Percentiles rank a stretch among this genome's conserved stretches.
Evolutionary conservation across 2,888 invertebrate genomes (phyloP).

Genomic region (Dendrolimus houi): DNA sequence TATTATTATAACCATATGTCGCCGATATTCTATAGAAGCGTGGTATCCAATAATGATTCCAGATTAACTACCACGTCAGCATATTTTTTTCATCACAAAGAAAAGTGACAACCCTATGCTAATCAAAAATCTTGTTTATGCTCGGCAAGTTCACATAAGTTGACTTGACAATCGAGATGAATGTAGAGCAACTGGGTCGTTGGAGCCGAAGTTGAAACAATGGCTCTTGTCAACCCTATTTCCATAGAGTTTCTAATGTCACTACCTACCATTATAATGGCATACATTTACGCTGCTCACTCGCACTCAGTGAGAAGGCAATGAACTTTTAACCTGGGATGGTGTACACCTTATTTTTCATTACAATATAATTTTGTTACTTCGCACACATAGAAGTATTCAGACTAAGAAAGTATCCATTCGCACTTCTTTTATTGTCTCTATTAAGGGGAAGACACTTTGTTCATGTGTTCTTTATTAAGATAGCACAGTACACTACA

Average conservation of each 20-base stretch:
- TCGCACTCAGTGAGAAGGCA: background rate
- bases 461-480: too few relatives aligned
- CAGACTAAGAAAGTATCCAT: too few relatives aligned
- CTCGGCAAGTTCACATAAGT: conserved; percentile 47
- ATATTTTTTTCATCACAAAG: background rate
- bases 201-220: conserved; percentile 24
- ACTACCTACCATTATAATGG: background rate
- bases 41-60: too few relatives aligned
- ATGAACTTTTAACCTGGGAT: background rate
- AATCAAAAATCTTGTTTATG: conserved; percentile 17
- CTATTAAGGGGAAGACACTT: too few relatives aligned
- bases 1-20: too few relatives aligned
- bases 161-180: conserved; percentile 24
- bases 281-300: background rate
- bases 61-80: too few relatives aligned
- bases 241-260: conserved; percentile 36
- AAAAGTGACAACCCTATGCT: conserved; percentile 4
- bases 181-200: conserved; percentile 18
- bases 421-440: too few relatives aligned
- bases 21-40: too few relatives aligned
- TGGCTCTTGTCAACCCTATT: conserved; percentile 40
- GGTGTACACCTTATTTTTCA: background rate
- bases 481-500: too few relatives aligned
- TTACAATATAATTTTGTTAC: too few relatives aligned
- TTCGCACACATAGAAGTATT: too few relatives aligned